phyloP scores from a whole-genome alignment of 35 echinoderm and acorn worm species.

The Nesometra sesokonis region DNA sequence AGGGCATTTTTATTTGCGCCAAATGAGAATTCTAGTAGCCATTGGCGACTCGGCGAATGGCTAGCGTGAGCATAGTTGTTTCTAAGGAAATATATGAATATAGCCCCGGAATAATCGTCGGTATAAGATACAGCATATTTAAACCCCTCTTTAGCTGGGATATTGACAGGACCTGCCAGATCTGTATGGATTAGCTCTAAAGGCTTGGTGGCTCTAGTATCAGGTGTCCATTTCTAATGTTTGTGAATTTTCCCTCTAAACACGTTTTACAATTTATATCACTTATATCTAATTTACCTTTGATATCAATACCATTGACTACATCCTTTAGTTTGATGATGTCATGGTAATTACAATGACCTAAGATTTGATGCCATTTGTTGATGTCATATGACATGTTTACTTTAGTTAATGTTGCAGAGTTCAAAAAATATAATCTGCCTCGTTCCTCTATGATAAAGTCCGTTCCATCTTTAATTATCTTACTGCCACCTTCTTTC shows the following conservation, averaged over 20 bases:
- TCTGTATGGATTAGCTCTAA: conserved; percentile 25
- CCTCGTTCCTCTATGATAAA: conserved; percentile 2
- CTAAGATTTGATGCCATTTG: conserved; percentile 8
- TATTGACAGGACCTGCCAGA: conserved; percentile 26
- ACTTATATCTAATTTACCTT: neutral
- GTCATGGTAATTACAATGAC: conserved; percentile 11
- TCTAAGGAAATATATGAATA: conserved; percentile 33
- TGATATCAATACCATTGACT: neutral
- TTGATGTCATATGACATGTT: conserved; percentile 7
- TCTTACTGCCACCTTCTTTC: neutral
- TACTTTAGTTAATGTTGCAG: neutral
- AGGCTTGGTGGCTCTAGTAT: neutral
- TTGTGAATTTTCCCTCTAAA: conserved; percentile 38
- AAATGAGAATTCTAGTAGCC: too few species aligned
- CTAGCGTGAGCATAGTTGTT: too few species aligned
- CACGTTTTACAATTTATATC: conserved; percentile 4
- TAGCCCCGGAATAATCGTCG: conserved; percentile 36
- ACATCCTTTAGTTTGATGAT: neutral
- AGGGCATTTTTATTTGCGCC: too few species aligned
- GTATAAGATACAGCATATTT: conserved; percentile 33
- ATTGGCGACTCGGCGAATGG: too few species aligned
- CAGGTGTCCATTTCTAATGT: conserved; percentile 26
- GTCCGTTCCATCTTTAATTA: neutral
- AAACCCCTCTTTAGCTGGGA: conserved; percentile 12
- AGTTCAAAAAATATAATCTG: neutral